phyloP scores from a whole-genome alignment of 1,140 invertebrate species.

The Drosophila grimshawi region DNA sequence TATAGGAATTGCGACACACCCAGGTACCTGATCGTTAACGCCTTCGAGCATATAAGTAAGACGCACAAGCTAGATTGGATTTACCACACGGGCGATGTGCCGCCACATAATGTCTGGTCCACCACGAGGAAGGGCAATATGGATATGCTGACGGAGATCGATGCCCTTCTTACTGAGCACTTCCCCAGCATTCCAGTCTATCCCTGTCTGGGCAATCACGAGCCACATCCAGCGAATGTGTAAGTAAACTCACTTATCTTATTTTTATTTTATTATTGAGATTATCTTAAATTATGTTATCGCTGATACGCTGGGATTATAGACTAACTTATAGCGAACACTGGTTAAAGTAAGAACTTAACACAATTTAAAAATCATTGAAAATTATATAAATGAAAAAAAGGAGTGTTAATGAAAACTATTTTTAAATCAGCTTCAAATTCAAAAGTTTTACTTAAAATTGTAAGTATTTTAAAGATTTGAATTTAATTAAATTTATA shows the following conservation, averaged over 20 bases:
- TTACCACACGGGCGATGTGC: slow-evolving; percentile 93
- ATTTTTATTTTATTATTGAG: too few species aligned
- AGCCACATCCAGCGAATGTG: slow-evolving; percentile 93
- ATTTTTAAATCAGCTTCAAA: too few species aligned
- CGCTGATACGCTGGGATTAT: too few species aligned
- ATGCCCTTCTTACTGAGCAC: slow-evolving; percentile 86
- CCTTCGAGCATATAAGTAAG: slow-evolving; percentile 85
- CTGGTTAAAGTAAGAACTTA: too few species aligned
- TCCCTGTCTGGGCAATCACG: slow-evolving; percentile 94
- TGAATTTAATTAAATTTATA: too few species aligned
- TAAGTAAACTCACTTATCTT: slow-evolving; percentile 29
- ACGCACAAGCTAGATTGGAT: slow-evolving; percentile 89
- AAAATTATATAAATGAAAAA: too few species aligned
- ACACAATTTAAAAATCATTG: too few species aligned
- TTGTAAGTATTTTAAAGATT: too few species aligned
- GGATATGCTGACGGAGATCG: slow-evolving; percentile 86
- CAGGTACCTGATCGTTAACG: slow-evolving; percentile 87
- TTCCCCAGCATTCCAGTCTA: slow-evolving; percentile 89
- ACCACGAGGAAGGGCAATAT: slow-evolving; percentile 89
- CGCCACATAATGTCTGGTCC: slow-evolving; percentile 93
- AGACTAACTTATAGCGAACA: too few species aligned
- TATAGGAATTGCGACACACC: slow-evolving; percentile 91
- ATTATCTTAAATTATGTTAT: too few species aligned
- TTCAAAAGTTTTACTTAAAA: too few species aligned
- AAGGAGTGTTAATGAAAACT: too few species aligned